Evolutionary conservation across 2,113 vertebrate species (phyloP).

Genomic region (Ondatra zibethicus): DNA sequence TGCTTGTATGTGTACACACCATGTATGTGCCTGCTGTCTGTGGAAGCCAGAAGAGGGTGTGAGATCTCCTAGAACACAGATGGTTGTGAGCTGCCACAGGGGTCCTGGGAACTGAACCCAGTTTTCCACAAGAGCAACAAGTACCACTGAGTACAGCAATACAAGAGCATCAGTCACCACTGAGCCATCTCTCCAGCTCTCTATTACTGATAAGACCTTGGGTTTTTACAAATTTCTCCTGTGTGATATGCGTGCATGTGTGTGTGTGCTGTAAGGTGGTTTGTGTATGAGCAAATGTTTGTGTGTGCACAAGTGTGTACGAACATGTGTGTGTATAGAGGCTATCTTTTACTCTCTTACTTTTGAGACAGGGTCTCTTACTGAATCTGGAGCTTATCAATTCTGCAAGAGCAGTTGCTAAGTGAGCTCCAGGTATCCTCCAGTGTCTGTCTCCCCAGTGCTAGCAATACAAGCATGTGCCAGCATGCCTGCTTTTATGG

Average conservation of each 20-base stretch:
- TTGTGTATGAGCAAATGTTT: background rate
- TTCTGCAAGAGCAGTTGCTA: background rate
- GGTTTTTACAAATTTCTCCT: slow-evolving; percentile 26
- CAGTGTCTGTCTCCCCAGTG: background rate
- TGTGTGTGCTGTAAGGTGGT: background rate
- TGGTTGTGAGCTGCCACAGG: background rate
- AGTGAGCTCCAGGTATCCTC: background rate
- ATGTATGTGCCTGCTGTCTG: background rate
- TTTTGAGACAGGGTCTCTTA: background rate
- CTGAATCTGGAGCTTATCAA: background rate
- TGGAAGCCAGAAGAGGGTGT: background rate
- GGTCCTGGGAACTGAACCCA: background rate
- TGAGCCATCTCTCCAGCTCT: background rate
- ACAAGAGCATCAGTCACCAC: background rate
- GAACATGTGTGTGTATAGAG: background rate
- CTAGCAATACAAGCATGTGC: background rate
- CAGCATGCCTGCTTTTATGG: background rate
- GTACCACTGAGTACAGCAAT: background rate
- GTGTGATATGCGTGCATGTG: background rate
- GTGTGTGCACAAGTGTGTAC: background rate
- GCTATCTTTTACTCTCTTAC: background rate
- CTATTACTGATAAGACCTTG: background rate
- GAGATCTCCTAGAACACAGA: background rate
- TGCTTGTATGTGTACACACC: background rate
- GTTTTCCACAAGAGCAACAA: background rate